A percentile compares a stretch with the other conserved stretches of the same genome.
Conservation (phyloP, 2,113 vertebrate species). For the Nothoprocta perdicaria region DNA sequence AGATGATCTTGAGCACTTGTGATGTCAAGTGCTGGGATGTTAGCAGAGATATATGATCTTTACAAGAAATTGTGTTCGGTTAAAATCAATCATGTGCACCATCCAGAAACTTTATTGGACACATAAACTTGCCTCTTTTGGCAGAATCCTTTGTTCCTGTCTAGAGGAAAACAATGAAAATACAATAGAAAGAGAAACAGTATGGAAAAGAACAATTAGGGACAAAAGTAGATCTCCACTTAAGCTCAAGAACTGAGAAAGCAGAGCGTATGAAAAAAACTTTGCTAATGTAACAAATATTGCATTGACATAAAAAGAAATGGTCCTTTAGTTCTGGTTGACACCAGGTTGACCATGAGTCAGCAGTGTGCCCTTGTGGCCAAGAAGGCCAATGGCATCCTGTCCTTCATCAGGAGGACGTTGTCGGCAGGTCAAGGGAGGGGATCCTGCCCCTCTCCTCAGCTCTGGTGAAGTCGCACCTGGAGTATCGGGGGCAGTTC, state of each 20-base stretch:
- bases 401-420: too few species aligned
- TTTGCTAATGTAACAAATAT: neutral
- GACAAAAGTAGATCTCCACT: neutral
- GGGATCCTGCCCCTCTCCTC: too few species aligned
- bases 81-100: conserved; percentile 19
- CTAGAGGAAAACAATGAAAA: neutral
- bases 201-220: neutral
- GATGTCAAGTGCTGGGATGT: conserved; percentile 1
- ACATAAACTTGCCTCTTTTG: neutral
- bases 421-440: too few species aligned
- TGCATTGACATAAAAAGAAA: neutral
- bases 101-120: conserved; percentile 50
- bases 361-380: too few species aligned
- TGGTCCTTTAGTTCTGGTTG: too few species aligned
- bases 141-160: conserved; percentile 32
- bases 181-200: neutral
- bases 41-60: neutral
- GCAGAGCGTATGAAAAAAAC: neutral
- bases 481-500: too few species aligned
- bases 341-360: too few species aligned
- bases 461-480: too few species aligned
- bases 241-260: neutral
- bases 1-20: neutral
- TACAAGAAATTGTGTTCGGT: conserved; percentile 33
- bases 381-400: too few species aligned